Conservation (phyloP, 1,140 invertebrate genomes). For the Heliconius melpomene region DNA sequence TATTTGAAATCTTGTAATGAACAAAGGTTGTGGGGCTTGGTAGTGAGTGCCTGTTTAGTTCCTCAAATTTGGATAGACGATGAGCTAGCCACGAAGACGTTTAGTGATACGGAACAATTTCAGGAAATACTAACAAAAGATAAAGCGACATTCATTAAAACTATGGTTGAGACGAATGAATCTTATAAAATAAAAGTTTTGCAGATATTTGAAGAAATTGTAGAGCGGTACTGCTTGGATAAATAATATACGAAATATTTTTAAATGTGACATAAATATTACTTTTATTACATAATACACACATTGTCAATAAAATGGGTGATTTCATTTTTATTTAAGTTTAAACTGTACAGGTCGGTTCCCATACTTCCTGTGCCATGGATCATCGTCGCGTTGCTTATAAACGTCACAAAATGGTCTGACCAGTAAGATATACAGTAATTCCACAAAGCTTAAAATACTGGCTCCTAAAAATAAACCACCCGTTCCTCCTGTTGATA, state of each 20-base stretch:
- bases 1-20: conserved; percentile 70
- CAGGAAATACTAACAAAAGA: conserved; percentile 58
- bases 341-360: conserved; percentile 48
- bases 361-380: conserved; percentile 68
- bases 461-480: conserved; percentile 84
- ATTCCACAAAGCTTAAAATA: conserved; percentile 84
- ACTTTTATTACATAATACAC: background rate
- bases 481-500: conserved; percentile 84
- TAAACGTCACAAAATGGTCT: conserved; percentile 73
- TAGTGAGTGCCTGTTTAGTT: conserved; percentile 62
- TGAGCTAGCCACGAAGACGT: conserved; percentile 54
- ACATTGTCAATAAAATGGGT: background rate
- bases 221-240: conserved; percentile 53
- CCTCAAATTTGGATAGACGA: conserved; percentile 68
- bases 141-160: conserved; percentile 62
- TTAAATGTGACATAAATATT: background rate
- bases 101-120: conserved; percentile 58
- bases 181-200: conserved; percentile 61
- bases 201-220: conserved; percentile 67
- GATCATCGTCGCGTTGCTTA: conserved; percentile 58
- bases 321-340: background rate
- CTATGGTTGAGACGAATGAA: conserved; percentile 57
- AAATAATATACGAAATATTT: background rate
- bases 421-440: conserved; percentile 75
- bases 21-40: conserved; percentile 61